These are phyloP conservation scores for Aphodius granarius DNA, from an alignment of 2,888 invertebrate species.

Conservation along the genomic window DNA sequence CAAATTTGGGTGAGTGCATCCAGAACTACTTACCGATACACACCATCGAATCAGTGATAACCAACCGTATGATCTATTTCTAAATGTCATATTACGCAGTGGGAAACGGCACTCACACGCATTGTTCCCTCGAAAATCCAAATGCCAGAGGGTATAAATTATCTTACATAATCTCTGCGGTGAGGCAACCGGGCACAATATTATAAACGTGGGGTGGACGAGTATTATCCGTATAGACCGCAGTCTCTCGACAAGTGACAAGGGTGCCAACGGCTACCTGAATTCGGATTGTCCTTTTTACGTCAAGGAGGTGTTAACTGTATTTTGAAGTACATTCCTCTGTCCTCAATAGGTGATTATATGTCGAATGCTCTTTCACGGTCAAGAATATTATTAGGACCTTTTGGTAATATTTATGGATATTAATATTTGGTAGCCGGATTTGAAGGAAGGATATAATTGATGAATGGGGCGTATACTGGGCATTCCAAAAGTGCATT, in stretches of 20 bases:
- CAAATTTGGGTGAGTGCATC: background rate
- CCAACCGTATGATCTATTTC: background rate
- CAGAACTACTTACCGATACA: background rate
- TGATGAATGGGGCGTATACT: background rate
- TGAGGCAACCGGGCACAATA: background rate
- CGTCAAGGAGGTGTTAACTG: slow-evolving; percentile 24
- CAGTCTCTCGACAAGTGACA: slow-evolving; percentile 12
- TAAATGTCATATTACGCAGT: background rate
- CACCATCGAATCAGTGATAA: background rate
- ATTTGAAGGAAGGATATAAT: background rate
- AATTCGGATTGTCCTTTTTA: slow-evolving; percentile 28
- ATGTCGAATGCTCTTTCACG: slow-evolving; percentile 15
- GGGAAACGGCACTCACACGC: background rate
- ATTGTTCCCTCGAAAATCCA: background rate
- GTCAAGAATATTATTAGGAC: background rate
- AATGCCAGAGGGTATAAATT: slow-evolving; percentile 3
- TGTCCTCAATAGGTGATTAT: slow-evolving; percentile 19
- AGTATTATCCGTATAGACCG: slow-evolving; percentile 2
- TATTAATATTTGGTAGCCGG: background rate
- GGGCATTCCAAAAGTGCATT: background rate
- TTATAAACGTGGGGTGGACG: background rate
- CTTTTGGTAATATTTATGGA: background rate
- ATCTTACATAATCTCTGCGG: slow-evolving; percentile 14
- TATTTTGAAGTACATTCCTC: slow-evolving; percentile 20
- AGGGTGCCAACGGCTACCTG: slow-evolving; percentile 24